Conservation (phyloP, 1,140 invertebrate genomes). For the Limonius californicus region DNA sequence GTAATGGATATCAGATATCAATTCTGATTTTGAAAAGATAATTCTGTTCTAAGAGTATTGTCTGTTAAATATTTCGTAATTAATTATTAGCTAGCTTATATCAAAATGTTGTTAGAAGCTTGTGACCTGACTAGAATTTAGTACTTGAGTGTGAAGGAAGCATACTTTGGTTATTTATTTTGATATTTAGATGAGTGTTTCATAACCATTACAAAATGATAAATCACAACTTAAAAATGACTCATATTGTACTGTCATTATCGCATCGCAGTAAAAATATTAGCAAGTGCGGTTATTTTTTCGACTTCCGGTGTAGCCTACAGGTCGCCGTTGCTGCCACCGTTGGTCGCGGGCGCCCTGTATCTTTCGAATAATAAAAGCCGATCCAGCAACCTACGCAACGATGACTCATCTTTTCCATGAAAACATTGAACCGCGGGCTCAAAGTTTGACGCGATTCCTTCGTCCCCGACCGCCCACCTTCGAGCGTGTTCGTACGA, state of each 20-base stretch:
- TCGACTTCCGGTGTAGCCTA: not conserved
- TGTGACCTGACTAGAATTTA: no score
- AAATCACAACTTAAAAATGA: not conserved
- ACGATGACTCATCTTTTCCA: conserved; percentile 23
- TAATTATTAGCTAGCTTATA: no score
- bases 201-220: no score
- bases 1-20: no score
- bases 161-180: no score
- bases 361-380: conserved; percentile 9
- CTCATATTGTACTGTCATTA: not conserved
- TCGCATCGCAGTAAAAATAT: not conserved
- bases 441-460: not conserved
- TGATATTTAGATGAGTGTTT: no score
- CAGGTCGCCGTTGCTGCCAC: not conserved
- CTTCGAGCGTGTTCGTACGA: not conserved
- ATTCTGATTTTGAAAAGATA: no score
- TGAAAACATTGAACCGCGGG: conserved; percentile 4
- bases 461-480: not conserved
- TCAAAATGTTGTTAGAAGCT: no score
- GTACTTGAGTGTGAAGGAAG: no score
- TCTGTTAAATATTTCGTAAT: no score
- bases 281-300: not conserved
- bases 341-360: not conserved
- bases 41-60: no score
- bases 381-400: conserved; percentile 4